A percentile compares a stretch with the other conserved stretches of the same genome.
Conservation (phyloP, 2,888 invertebrate species). For the Chrysolina oricalcia region DNA sequence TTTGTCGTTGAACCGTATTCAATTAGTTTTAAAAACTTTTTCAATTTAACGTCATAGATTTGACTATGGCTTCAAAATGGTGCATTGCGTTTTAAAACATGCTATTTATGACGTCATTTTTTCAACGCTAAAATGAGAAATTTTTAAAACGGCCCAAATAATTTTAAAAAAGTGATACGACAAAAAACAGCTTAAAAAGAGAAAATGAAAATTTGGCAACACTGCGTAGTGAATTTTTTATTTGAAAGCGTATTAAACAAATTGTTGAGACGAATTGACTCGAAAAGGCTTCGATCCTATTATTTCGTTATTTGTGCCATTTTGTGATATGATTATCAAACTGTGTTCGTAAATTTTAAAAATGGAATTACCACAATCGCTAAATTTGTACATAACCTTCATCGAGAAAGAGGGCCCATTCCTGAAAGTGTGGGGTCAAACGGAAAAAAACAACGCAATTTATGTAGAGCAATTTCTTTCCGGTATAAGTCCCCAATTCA, state of each 20-base stretch:
- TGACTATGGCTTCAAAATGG: too few relatives aligned
- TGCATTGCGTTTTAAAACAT: too few relatives aligned
- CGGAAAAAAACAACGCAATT: constrained; percentile 75
- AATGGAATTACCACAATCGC: constrained; percentile 40
- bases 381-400: constrained; percentile 75
- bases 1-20: too few relatives aligned
- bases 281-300: background rate
- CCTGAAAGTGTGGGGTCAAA: constrained; percentile 83
- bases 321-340: constrained; percentile 6
- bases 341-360: background rate
- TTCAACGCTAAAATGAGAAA: too few relatives aligned
- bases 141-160: too few relatives aligned
- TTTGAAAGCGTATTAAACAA: background rate
- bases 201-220: too few relatives aligned
- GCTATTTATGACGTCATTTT: too few relatives aligned
- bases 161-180: too few relatives aligned
- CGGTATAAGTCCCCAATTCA: constrained; percentile 72
- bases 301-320: background rate
- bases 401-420: constrained; percentile 81
- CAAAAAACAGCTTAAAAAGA: too few relatives aligned
- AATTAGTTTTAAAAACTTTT: too few relatives aligned
- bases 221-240: background rate
- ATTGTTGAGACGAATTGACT: background rate
- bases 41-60: too few relatives aligned
- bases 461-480: constrained; percentile 75